Evolutionary conservation across 2,113 vertebrate species (phyloP).

Genomic region (Potamarius usumacintae): DNA sequence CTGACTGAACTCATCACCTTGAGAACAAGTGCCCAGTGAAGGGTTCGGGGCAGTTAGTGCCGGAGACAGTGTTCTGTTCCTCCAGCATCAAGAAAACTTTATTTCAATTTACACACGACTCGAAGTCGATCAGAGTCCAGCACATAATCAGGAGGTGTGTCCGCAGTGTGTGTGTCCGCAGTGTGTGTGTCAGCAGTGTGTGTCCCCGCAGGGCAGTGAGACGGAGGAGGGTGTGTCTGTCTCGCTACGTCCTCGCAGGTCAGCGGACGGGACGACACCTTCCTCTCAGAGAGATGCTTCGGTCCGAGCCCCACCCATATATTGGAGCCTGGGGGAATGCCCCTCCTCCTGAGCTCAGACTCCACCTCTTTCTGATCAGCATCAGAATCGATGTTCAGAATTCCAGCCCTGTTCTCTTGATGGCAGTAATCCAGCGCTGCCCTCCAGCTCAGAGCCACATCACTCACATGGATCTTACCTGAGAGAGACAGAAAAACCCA

Average conservation of each 20-base stretch:
- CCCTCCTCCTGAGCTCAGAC: fast-evolving
- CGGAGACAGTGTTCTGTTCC: background rate
- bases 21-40: background rate
- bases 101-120: background rate
- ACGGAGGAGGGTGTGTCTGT: background rate
- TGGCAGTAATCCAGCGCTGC: constrained; percentile 53
- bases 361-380: constrained; percentile 8
- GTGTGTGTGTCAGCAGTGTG: too few relatives aligned
- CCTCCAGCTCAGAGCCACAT: constrained; percentile 48
- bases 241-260: background rate
- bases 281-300: constrained; percentile 62
- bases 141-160: too few relatives aligned
- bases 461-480: background rate
- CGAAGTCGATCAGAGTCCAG: background rate
- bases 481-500: background rate
- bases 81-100: background rate
- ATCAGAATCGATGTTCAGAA: constrained; percentile 46
- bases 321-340: background rate
- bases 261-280: background rate
- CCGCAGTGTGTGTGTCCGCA: too few relatives aligned
- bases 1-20: background rate
- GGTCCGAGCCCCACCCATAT: constrained; percentile 67
- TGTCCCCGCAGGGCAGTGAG: background rate
- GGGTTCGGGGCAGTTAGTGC: background rate
- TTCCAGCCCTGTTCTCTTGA: fast-evolving